Evolutionary conservation across 1,140 invertebrate species (phyloP), one percentile per base, ranked within the genome.

Genomic region (Heliconius eleuchia): DNA sequence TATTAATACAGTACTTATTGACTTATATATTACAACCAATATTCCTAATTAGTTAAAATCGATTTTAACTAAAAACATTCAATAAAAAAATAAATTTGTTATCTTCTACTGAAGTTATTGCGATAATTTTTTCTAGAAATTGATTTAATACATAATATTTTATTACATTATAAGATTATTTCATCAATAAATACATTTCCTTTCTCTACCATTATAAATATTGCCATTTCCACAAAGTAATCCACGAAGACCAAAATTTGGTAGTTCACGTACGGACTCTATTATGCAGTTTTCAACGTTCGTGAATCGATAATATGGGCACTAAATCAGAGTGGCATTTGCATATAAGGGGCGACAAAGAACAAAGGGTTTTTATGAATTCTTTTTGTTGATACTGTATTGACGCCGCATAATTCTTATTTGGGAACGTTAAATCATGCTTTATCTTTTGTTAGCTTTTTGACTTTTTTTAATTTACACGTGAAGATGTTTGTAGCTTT

Each of bases 341-440:
- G 89, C 92, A 94, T 94, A 88, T 85, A 87, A 90, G 85, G 88
- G 86, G 90, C 89, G 91, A 91, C 89, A 89, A 92, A 90, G 91
- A 94, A 94, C 92, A 94, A 94, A 92, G 90, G 80, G 77, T 75
- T 84, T 87, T 85, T 83, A 78, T 86, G 83, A 84, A 87, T 86
- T 87, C 85, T 78, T 87, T 84, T 86, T 87, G 83, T 86, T 83
- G 90, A 89, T 89, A 88, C 85, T 86, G 84, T 89, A 91, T 92
- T 82, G 84, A 80, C 85, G 86, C 83, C 84, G 84, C 86, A 87
- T 87, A 90, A 84, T 84, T 88, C 85, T 87, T 92, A 92, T 92
- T 91, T 87, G 79, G 73, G 52, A 23, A 74, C 82, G 82, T 85
- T 90, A 89, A 89, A 90, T 92, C 91, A 92, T 89, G 81, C 70